phyloP scores from a whole-genome alignment of 2,113 vertebrate species.

The Sisor rabdophorus region DNA sequence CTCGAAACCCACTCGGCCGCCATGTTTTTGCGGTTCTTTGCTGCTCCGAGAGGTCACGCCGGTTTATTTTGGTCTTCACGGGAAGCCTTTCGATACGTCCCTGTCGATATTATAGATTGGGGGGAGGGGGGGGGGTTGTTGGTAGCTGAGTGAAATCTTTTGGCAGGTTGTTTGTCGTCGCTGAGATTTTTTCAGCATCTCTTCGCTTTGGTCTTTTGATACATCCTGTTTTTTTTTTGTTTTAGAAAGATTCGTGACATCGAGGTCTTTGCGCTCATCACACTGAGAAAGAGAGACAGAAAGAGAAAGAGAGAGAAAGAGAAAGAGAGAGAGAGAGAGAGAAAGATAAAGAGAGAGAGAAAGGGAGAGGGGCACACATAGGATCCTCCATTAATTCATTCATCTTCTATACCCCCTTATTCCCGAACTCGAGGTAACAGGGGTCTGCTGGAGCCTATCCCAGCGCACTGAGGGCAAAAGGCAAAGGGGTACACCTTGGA shows the following conservation, averaged over 20 bases:
- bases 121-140: not conserved
- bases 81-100: not conserved
- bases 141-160: not conserved
- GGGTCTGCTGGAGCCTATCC: too few species aligned
- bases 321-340: too few species aligned
- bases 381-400: too few species aligned
- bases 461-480: too few species aligned
- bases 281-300: constrained; percentile 4
- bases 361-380: too few species aligned
- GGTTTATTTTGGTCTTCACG: constrained; percentile 20
- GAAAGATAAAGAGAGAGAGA: too few species aligned
- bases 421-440: too few species aligned
- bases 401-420: too few species aligned
- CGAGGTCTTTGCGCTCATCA: not conserved
- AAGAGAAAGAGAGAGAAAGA: not conserved
- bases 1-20: not conserved
- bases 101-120: constrained; percentile 14
- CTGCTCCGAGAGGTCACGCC: not conserved
- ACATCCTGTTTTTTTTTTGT: constrained; percentile 6
- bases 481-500: too few species aligned
- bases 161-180: constrained; percentile 1
- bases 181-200: constrained; percentile 12
- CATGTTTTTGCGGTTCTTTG: not conserved
- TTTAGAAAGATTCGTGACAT: not conserved
- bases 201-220: not conserved